These are phyloP conservation scores for Cervus canadensis DNA, from an alignment of 2,113 vertebrate genomes.

Conservation along the genomic window DNA sequence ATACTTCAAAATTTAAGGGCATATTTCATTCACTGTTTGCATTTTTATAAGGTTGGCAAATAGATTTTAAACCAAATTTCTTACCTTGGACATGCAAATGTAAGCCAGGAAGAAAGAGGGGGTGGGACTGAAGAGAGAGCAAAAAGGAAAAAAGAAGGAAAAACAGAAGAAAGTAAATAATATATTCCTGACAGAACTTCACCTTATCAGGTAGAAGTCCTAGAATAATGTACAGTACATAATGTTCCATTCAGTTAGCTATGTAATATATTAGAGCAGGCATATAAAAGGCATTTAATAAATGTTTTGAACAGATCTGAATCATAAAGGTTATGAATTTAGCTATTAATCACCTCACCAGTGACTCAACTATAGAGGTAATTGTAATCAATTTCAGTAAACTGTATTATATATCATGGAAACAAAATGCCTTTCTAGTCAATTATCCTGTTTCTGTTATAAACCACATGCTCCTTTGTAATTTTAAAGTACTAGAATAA, in stretches of 20 bases:
- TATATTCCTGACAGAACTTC: background rate
- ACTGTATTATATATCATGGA: background rate
- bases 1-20: background rate
- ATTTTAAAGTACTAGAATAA: background rate
- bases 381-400: slow-evolving; percentile 5
- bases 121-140: background rate
- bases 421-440: background rate
- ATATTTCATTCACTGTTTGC: background rate
- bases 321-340: background rate
- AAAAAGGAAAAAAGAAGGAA: background rate
- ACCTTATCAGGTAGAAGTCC: background rate
- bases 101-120: background rate
- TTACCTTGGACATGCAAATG: background rate
- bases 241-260: background rate
- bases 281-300: background rate
- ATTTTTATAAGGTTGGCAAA: background rate
- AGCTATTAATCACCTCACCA: background rate
- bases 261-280: background rate
- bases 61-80: background rate
- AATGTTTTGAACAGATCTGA: background rate
- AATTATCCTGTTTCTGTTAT: background rate
- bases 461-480: background rate
- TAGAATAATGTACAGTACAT: background rate
- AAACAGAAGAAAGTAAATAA: background rate
- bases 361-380: background rate